Base-by-base conservation (phyloP, 2,888 invertebrate species). In the Platynereis dumerilii region DNA sequence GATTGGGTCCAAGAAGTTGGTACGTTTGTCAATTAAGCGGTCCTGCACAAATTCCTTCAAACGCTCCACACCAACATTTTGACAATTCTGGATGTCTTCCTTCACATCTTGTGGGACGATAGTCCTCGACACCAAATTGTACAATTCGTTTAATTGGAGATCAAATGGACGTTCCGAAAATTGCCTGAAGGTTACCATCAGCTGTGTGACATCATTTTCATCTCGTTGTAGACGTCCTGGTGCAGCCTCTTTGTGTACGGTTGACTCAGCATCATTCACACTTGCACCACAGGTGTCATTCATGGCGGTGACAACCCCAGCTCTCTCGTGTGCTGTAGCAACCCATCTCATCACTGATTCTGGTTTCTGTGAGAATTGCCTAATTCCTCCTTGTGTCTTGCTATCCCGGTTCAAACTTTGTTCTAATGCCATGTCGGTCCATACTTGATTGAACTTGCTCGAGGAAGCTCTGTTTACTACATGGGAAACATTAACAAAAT, bases 311-410 rank as follows among this genome's bases (percentile, higher is more conserved):
- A 34, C 34, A 5, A 34, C 12, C 12, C 7, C 12, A 7, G 34
- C 34, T 7, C 34, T 5, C 12, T 34, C 34, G 12, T 34, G 34
- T 34, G 34, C 34, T 7, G 34, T 34, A 12, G 12, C 34, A 5
- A 12, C 34, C 34, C 34, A 34, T 34, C 34, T 5, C 12, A 12
- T 34, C 12, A 34, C 34, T 34, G 48, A 5, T 48, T 48, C 20
- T 5, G n/a, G 48, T n/a, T 48, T 48, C 17, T 48, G 48, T 48
- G 48, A 48, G 17, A 48, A 48, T 3, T 22, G 3, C 17, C n/a
- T 48, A 22, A 48, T 48, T n/a, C 48, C 48, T 48, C 20, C 48
- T 48, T 5, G 48, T 7, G 34, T 34, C 48, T 48, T 48, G 48
- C 20, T 5, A 48, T 48, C 48, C 22, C 22, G n/a, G 48, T 48